phyloP scores from a whole-genome alignment of 2,113 vertebrate species.

The Todiramphus saurophagus region DNA sequence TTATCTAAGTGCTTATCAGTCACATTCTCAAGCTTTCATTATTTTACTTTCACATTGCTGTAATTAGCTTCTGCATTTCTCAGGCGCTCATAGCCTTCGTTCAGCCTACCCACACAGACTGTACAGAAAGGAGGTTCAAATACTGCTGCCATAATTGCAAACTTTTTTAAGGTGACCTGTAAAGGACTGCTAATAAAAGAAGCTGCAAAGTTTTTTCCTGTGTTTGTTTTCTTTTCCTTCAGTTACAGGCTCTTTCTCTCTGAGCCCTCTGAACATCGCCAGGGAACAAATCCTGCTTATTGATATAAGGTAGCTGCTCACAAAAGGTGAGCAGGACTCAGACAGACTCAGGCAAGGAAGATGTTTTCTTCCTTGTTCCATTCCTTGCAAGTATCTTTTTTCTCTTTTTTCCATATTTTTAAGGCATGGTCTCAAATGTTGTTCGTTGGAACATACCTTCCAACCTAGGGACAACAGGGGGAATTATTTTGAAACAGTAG shows the following conservation, averaged over 20 bases:
- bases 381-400: not conserved
- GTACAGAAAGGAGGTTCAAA: not conserved
- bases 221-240: not conserved
- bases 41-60: slow-evolving; percentile 35
- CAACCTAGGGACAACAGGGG: not conserved
- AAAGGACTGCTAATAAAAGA: not conserved
- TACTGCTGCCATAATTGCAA: not conserved
- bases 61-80: slow-evolving; percentile 44
- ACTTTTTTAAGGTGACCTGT: not conserved
- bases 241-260: not conserved
- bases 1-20: slow-evolving; percentile 60
- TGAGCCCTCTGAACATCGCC: not conserved
- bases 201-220: not conserved
- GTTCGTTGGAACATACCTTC: not conserved
- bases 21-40: slow-evolving; percentile 49
- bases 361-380: not conserved
- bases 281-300: not conserved
- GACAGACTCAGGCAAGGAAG: not conserved
- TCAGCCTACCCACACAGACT: not conserved
- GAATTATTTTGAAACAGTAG: not conserved
- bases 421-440: not conserved
- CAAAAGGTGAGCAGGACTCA: not conserved
- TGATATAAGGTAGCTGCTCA: not conserved
- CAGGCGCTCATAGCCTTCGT: not conserved
- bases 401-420: not conserved